Percentiles rank a stretch among this genome's conserved stretches.
Evolutionary conservation across 2,113 vertebrate species (phyloP).

Genomic region (Lynx canadensis): DNA sequence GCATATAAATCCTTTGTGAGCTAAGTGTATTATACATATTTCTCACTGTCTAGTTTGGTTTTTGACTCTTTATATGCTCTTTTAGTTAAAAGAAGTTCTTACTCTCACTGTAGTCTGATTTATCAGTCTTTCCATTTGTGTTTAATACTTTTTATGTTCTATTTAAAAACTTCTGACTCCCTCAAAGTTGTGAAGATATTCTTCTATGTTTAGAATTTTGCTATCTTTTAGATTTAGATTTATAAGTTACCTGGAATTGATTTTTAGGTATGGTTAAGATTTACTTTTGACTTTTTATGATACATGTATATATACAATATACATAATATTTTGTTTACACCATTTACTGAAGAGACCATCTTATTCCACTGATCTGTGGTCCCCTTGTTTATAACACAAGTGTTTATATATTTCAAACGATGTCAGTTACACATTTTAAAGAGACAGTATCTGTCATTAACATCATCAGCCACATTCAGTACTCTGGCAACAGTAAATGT

Average conservation of each 20-base stretch:
- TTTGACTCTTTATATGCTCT: not conserved
- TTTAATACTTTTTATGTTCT: not conserved
- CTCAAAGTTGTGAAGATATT: not conserved
- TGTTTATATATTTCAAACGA: constrained; percentile 28
- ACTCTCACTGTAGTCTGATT: not conserved
- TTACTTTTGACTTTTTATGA: not conserved
- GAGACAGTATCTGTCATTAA: constrained; percentile 28
- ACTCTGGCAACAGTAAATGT: not conserved
- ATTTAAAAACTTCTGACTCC: not conserved
- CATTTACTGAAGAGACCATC: not conserved
- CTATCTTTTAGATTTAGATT: not conserved
- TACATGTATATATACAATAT: not conserved
- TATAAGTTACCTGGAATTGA: not conserved
- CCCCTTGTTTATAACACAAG: not conserved
- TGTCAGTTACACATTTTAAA: constrained; percentile 17
- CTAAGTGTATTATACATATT: not conserved
- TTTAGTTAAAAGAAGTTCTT: not conserved
- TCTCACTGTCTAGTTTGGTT: not conserved
- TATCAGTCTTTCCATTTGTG: not conserved
- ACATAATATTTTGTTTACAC: not conserved
- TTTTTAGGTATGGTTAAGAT: not conserved
- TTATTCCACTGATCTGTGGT: not conserved
- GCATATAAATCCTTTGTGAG: not conserved
- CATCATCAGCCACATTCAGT: not conserved
- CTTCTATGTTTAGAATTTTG: not conserved